Conservation (phyloP, 2,113 vertebrate species). For the Merops nubicus region DNA sequence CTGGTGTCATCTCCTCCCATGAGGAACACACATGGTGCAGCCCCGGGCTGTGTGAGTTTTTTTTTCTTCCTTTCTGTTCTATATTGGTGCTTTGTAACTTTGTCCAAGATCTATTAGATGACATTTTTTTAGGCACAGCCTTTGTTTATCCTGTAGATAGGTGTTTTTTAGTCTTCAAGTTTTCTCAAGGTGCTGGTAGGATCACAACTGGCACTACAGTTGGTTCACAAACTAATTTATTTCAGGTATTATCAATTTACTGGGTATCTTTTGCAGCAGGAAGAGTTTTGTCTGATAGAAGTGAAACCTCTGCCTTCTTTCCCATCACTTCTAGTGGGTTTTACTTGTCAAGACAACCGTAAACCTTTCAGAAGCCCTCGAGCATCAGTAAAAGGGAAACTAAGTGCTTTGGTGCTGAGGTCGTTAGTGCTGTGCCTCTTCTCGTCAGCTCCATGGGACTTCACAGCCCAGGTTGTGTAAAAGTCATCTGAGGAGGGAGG, state of each 20-base stretch:
- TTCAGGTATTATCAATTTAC: not conserved
- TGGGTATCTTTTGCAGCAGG: not conserved
- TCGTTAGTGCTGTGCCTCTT: not conserved
- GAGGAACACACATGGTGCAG: not conserved
- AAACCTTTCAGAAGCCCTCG: not conserved
- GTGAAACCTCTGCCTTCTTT: not conserved
- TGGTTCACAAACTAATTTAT: not conserved
- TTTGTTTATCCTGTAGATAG: not conserved
- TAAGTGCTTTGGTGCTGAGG: not conserved
- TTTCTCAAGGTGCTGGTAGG: not conserved
- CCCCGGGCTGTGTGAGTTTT: not conserved
- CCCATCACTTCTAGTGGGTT: not conserved
- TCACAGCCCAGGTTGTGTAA: not conserved
- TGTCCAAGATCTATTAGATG: not conserved
- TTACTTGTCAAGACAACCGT: fast-evolving
- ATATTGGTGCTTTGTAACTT: not conserved
- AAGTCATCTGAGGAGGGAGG: not conserved
- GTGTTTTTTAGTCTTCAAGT: not conserved
- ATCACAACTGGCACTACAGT: not conserved
- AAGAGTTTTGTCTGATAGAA: not conserved
- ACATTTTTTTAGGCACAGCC: not conserved
- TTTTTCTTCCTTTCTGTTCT: not conserved
- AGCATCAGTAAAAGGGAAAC: not conserved
- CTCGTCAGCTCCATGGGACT: not conserved
- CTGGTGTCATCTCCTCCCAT: not conserved